These are phyloP conservation scores for Zaprionus bogoriensis DNA, from an alignment of 2,888 invertebrate species.

Conservation along the genomic window DNA sequence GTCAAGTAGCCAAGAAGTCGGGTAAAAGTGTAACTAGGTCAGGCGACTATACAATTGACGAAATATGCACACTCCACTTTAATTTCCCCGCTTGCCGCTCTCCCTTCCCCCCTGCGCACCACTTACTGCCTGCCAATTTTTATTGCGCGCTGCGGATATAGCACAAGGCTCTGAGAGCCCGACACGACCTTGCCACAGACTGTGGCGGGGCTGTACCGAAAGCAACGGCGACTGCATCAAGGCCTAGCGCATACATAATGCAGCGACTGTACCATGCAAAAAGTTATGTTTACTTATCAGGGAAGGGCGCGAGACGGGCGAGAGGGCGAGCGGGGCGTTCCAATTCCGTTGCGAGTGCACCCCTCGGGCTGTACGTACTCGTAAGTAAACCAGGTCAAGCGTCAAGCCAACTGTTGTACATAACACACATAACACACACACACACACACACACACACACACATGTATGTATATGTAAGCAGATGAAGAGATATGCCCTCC, in stretches of 20 bases:
- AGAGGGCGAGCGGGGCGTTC: not conserved
- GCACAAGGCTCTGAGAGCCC: slow-evolving; percentile 50
- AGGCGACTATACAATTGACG: slow-evolving; percentile 37
- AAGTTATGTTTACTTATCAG: slow-evolving; percentile 57
- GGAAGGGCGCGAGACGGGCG: not conserved
- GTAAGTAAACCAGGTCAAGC: slow-evolving; percentile 74
- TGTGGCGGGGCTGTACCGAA: slow-evolving; percentile 44
- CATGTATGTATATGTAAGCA: not conserved
- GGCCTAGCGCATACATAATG: slow-evolving; percentile 52
- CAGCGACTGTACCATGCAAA: slow-evolving; percentile 62
- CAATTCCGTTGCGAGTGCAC: not conserved
- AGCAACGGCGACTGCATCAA: slow-evolving; percentile 29
- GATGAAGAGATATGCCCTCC: too few species aligned
- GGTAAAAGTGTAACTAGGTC: slow-evolving; percentile 54
- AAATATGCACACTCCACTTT: slow-evolving; percentile 29
- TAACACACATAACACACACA: not conserved
- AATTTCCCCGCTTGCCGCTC: slow-evolving; percentile 15
- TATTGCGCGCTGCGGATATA: slow-evolving; percentile 21
- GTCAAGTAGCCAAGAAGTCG: slow-evolving; percentile 16
- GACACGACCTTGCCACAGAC: slow-evolving; percentile 55
- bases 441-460: not conserved
- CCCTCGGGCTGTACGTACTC: slow-evolving; percentile 12
- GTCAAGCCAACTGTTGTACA: slow-evolving; percentile 43
- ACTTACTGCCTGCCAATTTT: too few species aligned
- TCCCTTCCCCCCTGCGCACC: too few species aligned